Evolutionary conservation across 2,797 vertebrate genomes (phyloP).

Genomic region (Phalloptychus januarius): DNA sequence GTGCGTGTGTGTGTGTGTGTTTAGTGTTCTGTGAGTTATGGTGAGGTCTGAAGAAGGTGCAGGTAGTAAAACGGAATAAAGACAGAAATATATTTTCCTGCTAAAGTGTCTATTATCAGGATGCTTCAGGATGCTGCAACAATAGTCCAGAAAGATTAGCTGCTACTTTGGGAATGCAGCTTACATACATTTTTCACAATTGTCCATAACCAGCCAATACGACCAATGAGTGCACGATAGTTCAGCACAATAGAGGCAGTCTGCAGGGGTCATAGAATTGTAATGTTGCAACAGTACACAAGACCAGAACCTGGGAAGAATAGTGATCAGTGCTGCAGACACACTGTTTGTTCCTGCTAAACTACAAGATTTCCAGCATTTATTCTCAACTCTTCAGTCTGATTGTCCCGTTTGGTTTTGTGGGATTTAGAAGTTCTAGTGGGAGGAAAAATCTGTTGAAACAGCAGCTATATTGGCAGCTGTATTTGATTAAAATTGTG

Average conservation of each 20-base stretch:
- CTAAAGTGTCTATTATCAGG: conserved; percentile 18
- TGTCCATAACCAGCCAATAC: conserved; percentile 9
- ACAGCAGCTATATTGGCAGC: not conserved
- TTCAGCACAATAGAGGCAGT: conserved; percentile 11
- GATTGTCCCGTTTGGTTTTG: conserved; percentile 8
- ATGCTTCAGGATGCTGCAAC: conserved; percentile 4
- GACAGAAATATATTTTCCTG: conserved; percentile 1
- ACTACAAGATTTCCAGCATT: conserved; percentile 41
- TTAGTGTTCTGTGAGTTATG: conserved; percentile 19
- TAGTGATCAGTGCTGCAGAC: conserved; percentile 37
- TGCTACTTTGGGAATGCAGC: conserved; percentile 12
- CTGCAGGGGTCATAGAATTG: not conserved
- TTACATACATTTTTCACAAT: conserved; percentile 18
- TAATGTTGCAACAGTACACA: conserved; percentile 1
- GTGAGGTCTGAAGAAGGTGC: conserved; percentile 29
- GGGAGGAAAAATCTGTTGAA: not conserved
- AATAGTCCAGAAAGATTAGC: not conserved
- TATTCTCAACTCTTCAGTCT: conserved; percentile 14
- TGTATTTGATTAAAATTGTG: not conserved
- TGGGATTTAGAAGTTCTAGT: not conserved
- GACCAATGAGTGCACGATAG: conserved; percentile 8
- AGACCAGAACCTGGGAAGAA: conserved; percentile 19
- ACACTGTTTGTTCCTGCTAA: conserved; percentile 34
- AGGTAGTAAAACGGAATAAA: conserved; percentile 13
- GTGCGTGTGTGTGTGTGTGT: conserved; percentile 25